phyloP scores from a whole-genome alignment of 2,797 vertebrate genomes.

The Halcyon badia region DNA sequence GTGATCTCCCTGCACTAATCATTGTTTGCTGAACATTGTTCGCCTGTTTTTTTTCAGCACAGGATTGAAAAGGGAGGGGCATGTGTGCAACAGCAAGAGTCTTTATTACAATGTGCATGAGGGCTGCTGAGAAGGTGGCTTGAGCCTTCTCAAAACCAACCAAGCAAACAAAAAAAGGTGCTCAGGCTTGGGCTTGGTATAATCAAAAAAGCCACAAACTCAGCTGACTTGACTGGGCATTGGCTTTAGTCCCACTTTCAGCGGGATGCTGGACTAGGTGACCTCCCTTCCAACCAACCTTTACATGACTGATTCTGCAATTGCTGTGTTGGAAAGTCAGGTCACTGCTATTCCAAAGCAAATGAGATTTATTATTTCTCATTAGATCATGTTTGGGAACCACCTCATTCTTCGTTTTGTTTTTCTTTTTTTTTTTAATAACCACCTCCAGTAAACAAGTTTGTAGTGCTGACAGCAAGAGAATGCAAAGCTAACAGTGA shows the following conservation, averaged over 20 bases:
- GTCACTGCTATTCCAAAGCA: not conserved
- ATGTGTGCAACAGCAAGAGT: accelerated
- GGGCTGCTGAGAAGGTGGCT: not conserved
- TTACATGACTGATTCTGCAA: not conserved
- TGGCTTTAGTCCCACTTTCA: not conserved
- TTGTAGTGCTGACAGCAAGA: slow-evolving; percentile 6
- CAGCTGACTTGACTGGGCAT: not conserved
- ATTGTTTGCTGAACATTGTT: not conserved
- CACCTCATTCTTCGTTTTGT: not conserved
- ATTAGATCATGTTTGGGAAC: not conserved
- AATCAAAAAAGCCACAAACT: not conserved
- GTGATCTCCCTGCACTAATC: not conserved
- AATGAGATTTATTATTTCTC: slow-evolving; percentile 29
- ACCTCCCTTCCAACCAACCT: not conserved
- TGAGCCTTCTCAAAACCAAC: not conserved
- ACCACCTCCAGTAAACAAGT: slow-evolving; percentile 28
- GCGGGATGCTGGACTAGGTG: accelerated
- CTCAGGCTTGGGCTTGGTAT: not conserved
- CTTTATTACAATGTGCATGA: not conserved
- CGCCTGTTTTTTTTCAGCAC: not conserved
- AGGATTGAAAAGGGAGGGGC: not conserved
- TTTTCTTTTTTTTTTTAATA: not conserved
- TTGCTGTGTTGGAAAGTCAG: not conserved
- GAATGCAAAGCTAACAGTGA: slow-evolving; percentile 4
- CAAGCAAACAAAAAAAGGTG: not conserved